A percentile compares a stretch with the other conserved stretches of the same genome.
These are phyloP conservation scores for Ectropis grisescens DNA, from an alignment of 1,140 invertebrate genomes.

Conservation along the genomic window DNA sequence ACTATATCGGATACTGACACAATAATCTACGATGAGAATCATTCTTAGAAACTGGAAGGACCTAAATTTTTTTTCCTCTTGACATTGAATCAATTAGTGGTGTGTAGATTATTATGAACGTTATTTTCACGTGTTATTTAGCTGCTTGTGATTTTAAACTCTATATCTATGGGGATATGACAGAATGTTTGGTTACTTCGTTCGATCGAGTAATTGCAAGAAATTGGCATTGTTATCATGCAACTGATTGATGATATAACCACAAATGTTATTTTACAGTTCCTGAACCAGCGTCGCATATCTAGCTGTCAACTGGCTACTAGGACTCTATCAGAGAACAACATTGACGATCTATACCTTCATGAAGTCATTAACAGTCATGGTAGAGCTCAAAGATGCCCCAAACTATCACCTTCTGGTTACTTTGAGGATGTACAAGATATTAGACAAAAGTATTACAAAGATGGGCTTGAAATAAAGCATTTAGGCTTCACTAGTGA, in stretches of 20 bases:
- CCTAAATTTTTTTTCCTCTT: conserved; percentile 11
- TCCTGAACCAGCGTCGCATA: conserved; percentile 44
- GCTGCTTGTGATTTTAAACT: too few relatives aligned
- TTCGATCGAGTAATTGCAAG: neutral
- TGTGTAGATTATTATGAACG: conserved; percentile 4
- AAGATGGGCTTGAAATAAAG: conserved; percentile 25
- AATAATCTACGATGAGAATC: too few relatives aligned
- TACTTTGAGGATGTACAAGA: neutral
- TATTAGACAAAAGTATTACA: conserved; percentile 1
- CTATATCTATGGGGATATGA: too few relatives aligned
- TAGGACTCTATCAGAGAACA: conserved; percentile 27
- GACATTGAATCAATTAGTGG: conserved; percentile 27
- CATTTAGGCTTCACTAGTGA: conserved; percentile 39
- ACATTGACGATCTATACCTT: conserved; percentile 36
- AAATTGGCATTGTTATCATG: neutral
- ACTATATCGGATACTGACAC: too few relatives aligned
- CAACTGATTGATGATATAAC: too few relatives aligned
- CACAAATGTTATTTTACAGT: conserved; percentile 29
- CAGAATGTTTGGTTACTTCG: too few relatives aligned
- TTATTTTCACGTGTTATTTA: conserved; percentile 16
- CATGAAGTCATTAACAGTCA: conserved; percentile 16
- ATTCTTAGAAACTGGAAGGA: too few relatives aligned
- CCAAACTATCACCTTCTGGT: too few relatives aligned
- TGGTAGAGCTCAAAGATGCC: too few relatives aligned
- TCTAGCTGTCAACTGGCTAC: conserved; percentile 44